Base-by-base conservation (phyloP, 2,113 vertebrate species). In the Tragelaphus buxtoni region DNA sequence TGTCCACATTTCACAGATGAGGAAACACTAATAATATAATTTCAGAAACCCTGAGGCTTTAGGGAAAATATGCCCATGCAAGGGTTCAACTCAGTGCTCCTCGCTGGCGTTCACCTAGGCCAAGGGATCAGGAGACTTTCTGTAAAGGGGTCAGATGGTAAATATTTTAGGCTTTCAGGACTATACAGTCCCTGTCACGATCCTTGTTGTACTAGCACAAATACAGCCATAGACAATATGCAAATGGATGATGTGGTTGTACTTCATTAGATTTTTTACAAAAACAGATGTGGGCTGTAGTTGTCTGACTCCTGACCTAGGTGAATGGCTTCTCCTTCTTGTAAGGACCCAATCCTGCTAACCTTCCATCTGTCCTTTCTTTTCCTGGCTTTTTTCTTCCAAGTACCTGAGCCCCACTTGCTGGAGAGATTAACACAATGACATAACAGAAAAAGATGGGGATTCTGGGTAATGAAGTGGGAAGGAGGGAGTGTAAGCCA, bases 11-110 rank as follows among this genome's bases (percentile, higher is more conserved):
- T 79, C 63, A 96, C 39, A 69, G 80, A 85, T 49, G 60, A 93
- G 69, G 58, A 91, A 89, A 88, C 76, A 95, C 65, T 88, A 79
- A n/a, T 55, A 90, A 51, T 74, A 26, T 91, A 88, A 91, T 69
- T 60, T 30, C 61, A 32, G 32, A 74, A 35, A 13, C 61, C 81
- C 28, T 12, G 26, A 91, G 83, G 82, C 12, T 60, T 79, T 22
- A 11, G 58, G 77, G 42, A 53, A 61, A 42, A 69, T 2, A 56
- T 0, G 26, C 26, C 49, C 55, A 45, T 0, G 16, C 56, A 16
- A n/a, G 28, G n/a, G 55, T n/a, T 39, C n/a, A 7, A 80, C 47
- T 26, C 26, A 3, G 63, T 1, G 32, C 16, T 61, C 35, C 53
- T 87, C 22, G 0, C 18, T 24, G 79, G 63, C 20, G 17, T 30